Evolutionary conservation across 2,888 invertebrate genomes (phyloP).

Genomic region (Diaphora mendica): DNA sequence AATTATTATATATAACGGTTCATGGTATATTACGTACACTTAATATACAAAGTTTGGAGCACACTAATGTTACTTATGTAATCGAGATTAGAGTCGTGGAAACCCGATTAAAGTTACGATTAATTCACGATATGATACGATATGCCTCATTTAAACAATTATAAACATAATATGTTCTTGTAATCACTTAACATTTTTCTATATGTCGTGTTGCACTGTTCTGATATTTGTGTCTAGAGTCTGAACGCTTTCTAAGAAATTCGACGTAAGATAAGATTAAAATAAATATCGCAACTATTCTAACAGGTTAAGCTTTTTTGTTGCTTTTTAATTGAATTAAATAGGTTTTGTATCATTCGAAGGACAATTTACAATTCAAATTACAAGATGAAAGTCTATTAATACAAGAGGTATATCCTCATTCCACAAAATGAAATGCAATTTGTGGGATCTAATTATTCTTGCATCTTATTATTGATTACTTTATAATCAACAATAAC

Average conservation of each 20-base stretch:
- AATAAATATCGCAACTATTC: slow-evolving; percentile 18
- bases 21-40: slow-evolving; percentile 42
- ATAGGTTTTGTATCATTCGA: neutral
- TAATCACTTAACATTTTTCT: slow-evolving; percentile 44
- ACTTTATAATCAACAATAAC: neutral
- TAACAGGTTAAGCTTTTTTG: neutral
- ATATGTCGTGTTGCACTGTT: slow-evolving; percentile 59
- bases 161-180: slow-evolving; percentile 19
- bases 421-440: neutral
- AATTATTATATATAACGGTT: slow-evolving; percentile 30
- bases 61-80: slow-evolving; percentile 23
- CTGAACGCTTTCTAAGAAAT: slow-evolving; percentile 51
- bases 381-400: neutral
- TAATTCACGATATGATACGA: slow-evolving; percentile 47
- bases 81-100: slow-evolving; percentile 69
- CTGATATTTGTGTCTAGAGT: slow-evolving; percentile 38
- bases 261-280: slow-evolving; percentile 75
- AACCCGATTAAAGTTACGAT: slow-evolving; percentile 75
- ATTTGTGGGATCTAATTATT: neutral
- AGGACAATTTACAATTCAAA: neutral
- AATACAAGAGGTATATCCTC: neutral
- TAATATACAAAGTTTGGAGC: slow-evolving; percentile 41
- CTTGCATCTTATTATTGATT: neutral
- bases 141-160: slow-evolving; percentile 43
- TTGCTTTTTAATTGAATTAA: neutral